phyloP scores from a whole-genome alignment of 1,140 invertebrate genomes.

The Pachypeltis micranthus region DNA sequence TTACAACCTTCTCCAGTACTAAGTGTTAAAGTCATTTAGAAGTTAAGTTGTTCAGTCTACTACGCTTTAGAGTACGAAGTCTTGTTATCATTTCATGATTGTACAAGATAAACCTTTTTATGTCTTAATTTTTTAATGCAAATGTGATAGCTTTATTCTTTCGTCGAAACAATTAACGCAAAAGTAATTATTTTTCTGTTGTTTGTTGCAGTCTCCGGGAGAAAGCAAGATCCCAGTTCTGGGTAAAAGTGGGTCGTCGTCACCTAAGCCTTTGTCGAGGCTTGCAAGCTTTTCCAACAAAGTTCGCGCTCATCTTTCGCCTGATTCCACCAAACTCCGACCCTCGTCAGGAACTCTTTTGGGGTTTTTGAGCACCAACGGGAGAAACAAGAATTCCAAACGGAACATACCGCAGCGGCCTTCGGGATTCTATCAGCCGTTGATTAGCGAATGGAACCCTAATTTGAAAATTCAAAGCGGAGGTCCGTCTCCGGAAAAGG shows the following conservation, averaged over 20 bases:
- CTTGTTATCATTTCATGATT: no score
- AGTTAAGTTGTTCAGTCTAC: no score
- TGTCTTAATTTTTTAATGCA: no score
- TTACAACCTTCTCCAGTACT: no score
- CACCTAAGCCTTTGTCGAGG: conserved; percentile 23
- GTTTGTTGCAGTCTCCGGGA: conserved; percentile 31
- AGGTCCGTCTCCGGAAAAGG: conserved; percentile 26
- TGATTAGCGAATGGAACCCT: conserved; percentile 15
- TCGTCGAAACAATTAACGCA: neutral
- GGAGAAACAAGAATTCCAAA: conserved; percentile 13
- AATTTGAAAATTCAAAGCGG: conserved; percentile 2
- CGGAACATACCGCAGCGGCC: conserved; percentile 13
- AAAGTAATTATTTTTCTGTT: neutral
- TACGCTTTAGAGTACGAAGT: no score
- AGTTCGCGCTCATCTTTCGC: conserved; percentile 26
- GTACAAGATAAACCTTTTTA: no score
- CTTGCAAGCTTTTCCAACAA: conserved; percentile 28
- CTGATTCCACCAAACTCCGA: conserved; percentile 21
- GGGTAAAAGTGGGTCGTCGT: conserved; percentile 19
- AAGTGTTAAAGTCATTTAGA: no score
- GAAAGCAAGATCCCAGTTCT: conserved; percentile 34
- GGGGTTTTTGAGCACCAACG: conserved; percentile 21
- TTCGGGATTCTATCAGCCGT: conserved; percentile 23
- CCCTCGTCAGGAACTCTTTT: conserved; percentile 21
- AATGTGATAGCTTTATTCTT: neutral